Percentiles rank a stretch among this genome's conserved stretches.
Evolutionary conservation across 2,797 vertebrate species (phyloP).

Genomic region (Tapera naevia): DNA sequence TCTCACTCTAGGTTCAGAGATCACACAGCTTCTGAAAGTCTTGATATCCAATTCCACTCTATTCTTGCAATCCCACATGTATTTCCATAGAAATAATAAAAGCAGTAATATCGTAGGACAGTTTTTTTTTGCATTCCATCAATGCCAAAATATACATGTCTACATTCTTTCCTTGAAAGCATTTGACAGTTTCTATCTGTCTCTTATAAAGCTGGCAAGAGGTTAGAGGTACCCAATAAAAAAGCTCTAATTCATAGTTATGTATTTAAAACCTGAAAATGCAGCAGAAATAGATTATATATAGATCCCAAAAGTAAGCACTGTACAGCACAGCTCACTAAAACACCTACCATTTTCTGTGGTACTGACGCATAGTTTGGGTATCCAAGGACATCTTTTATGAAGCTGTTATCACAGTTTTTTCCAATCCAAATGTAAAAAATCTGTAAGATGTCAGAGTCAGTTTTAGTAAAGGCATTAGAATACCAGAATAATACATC

Average conservation of each 20-base stretch:
- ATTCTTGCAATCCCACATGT: background rate
- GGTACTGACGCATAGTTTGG: slow-evolving; percentile 87
- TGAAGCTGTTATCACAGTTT: slow-evolving; percentile 86
- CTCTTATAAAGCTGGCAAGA: background rate
- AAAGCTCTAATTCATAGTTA: background rate
- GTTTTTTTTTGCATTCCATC: background rate
- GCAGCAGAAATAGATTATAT: background rate
- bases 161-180: background rate
- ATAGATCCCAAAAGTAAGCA: background rate
- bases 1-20: background rate
- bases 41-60: background rate
- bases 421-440: slow-evolving; percentile 95
- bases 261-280: background rate
- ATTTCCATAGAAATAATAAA: background rate
- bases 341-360: slow-evolving; percentile 87
- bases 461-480: background rate
- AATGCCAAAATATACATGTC: background rate
- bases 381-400: slow-evolving; percentile 90
- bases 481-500: background rate
- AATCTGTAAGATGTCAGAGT: slow-evolving; percentile 74
- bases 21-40: background rate
- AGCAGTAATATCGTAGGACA: background rate
- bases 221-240: background rate
- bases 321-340: background rate
- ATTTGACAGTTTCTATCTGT: background rate